Evolutionary conservation across 2,888 invertebrate species (phyloP).

Genomic region (Drosophila sordidapex): DNA sequence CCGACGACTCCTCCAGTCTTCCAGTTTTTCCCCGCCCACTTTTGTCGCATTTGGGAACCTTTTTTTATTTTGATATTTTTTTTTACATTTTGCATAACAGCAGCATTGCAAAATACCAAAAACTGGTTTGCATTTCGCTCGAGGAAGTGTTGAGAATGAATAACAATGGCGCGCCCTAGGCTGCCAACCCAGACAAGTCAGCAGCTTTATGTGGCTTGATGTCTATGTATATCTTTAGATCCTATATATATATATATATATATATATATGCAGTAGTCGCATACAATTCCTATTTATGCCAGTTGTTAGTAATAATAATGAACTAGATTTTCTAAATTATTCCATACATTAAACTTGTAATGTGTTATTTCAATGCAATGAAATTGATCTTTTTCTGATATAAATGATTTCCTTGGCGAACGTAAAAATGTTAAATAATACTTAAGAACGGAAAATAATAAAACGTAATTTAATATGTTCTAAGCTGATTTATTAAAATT

Average conservation of each 20-base stretch:
- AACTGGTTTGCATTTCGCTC: conserved; percentile 53
- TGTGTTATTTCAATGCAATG: not conserved
- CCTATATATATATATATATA: not conserved
- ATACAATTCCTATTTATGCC: not conserved
- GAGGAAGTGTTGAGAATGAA: conserved; percentile 46
- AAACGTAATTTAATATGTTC: not conserved
- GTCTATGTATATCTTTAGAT: not conserved
- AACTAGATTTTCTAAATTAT: not conserved
- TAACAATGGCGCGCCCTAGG: conserved; percentile 45
- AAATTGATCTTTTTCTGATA: not conserved
- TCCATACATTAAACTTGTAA: not conserved
- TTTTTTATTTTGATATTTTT: conserved; percentile 4
- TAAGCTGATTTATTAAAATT: not conserved
- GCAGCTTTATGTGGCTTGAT: conserved; percentile 6
- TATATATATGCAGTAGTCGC: not conserved
- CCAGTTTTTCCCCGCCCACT: conserved; percentile 49
- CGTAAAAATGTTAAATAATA: not conserved
- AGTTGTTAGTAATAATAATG: not conserved
- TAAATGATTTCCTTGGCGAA: not conserved
- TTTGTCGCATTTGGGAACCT: conserved; percentile 33
- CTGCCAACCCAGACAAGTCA: conserved; percentile 12
- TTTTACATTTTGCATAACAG: conserved; percentile 54
- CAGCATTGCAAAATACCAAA: conserved; percentile 50
- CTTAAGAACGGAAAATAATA: not conserved
- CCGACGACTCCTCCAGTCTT: conserved; percentile 18